phyloP scores from a whole-genome alignment of 1,140 invertebrate genomes.

The Atta texana region DNA sequence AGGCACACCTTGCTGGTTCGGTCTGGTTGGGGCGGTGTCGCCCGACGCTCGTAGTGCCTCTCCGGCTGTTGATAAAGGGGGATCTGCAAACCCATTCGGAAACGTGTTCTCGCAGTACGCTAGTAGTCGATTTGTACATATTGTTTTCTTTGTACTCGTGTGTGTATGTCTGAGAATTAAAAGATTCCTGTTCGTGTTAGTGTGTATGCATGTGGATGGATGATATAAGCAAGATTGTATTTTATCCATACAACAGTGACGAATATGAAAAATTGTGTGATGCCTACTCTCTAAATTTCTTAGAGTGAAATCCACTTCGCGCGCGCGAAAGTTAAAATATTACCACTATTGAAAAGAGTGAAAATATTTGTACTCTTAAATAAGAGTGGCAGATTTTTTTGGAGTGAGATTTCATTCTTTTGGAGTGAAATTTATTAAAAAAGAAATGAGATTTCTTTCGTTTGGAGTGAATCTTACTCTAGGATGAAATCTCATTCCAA shows the following conservation, averaged over 20 bases:
- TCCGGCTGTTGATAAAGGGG: conserved; percentile 87
- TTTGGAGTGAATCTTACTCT: too few species aligned
- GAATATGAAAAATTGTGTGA: background rate
- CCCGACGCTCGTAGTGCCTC: conserved; percentile 86
- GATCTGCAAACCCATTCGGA: conserved; percentile 86
- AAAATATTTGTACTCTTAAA: too few species aligned
- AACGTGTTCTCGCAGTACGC: conserved; percentile 81
- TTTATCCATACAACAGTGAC: background rate
- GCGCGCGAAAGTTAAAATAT: too few species aligned
- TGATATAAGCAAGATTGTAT: background rate
- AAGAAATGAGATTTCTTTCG: too few species aligned
- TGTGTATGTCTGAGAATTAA: background rate
- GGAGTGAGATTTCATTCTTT: too few species aligned
- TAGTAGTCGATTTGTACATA: conserved; percentile 65
- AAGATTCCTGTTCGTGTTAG: conserved; percentile 17
- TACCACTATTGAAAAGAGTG: too few species aligned
- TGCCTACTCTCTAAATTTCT: too few species aligned
- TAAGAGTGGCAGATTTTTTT: too few species aligned
- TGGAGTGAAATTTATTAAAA: too few species aligned
- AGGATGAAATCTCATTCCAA: too few species aligned
- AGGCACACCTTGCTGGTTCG: conserved; percentile 87
- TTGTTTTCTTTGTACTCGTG: conserved; percentile 52
- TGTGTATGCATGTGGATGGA: background rate
- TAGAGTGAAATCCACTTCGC: too few species aligned
- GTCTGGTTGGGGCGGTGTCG: conserved; percentile 86